Base-by-base conservation (phyloP, 53 echinoderm and acorn worm species). In the Zoroaster sp. region DNA sequence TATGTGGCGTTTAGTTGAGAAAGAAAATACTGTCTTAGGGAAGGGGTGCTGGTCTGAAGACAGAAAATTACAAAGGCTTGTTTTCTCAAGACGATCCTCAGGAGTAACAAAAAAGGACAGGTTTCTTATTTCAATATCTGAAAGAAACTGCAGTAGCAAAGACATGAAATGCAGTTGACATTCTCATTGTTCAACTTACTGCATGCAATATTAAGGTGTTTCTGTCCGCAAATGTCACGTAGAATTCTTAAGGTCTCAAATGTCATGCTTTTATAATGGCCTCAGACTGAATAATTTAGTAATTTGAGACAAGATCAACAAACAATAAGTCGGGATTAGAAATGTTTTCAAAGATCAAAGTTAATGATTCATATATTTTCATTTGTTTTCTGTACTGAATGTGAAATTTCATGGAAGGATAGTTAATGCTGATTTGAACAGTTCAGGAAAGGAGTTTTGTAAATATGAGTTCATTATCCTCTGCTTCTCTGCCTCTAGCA, bases 181-280 rank as follows among this genome's bases (percentile, higher is more conserved):
- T 67, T 82, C 66, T 43, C 17, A n/a, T 23, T 55, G 55, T 55
- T 40, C 23, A 25, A 39, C 54, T 25, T 54, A 79, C 65, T 30
- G 63, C 15, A 79, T 55, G 35, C 10, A 15, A 34, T 35, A 30
- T 13, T 31, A 32, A 37, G 34, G 37, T 40, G 69, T 21, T 11
- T 34, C 21, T 71, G 70, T 85, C 44, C 9, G 49, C 14, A 85
- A 85, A 85, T 85, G 85, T 85, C 85, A 85, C 42, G 49, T 47
- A 20, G 15, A 49, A 13, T 69, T 35, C 85, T 51, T n/a, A n/a
- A 17, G n/a, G 20, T 44, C 35, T 49, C 35, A 69, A 42, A 69
- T 69, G 69, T 40, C 66, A 69, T 13, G n/a, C 3, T 34, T 3
- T 5, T 3, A 44, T 13, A 14, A n/a, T 44, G 3, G 45, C 83